A percentile compares a stretch with the other conserved stretches of the same genome.
phyloP scores from a whole-genome alignment of 2,888 invertebrate species.

The Microdon myrmicae region DNA sequence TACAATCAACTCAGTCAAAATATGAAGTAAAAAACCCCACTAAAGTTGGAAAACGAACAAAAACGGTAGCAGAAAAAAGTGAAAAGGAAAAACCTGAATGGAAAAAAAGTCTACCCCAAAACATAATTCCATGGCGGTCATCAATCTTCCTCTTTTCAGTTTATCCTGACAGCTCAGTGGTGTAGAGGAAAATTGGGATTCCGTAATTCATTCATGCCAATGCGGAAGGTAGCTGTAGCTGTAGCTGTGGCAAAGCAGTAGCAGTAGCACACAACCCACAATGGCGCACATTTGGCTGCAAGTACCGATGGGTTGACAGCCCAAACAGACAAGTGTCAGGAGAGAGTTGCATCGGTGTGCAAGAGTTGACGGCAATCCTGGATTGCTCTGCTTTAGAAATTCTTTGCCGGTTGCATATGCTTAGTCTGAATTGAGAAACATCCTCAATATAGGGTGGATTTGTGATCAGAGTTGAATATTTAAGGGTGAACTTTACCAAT shows the following conservation, averaged over 20 bases:
- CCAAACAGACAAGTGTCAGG: neutral
- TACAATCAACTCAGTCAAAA: no score
- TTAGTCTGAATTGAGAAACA: no score
- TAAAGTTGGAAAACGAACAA: no score
- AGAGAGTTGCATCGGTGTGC: neutral
- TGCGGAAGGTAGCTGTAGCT: constrained; percentile 36
- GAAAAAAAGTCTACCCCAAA: constrained; percentile 53
- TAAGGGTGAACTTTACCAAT: no score
- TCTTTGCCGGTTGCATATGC: no score
- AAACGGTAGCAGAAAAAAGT: constrained; percentile 3
- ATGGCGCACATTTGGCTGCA: constrained; percentile 33
- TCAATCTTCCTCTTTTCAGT: constrained; percentile 68
- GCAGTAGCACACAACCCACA: constrained; percentile 22
- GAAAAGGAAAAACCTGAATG: constrained; percentile 52
- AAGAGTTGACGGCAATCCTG: no score
- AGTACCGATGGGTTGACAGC: constrained; percentile 24
- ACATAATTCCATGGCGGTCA: constrained; percentile 68
- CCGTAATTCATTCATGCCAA: constrained; percentile 43
- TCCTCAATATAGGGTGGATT: no score
- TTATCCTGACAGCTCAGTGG: constrained; percentile 67
- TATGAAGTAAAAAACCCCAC: no score
- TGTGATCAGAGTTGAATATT: no score
- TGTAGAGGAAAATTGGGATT: constrained; percentile 52
- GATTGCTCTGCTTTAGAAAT: no score
- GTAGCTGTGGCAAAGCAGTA: no score